Evolutionary conservation across 2,888 invertebrate genomes (phyloP).

Genomic region (Ormyrus pomaceus): DNA sequence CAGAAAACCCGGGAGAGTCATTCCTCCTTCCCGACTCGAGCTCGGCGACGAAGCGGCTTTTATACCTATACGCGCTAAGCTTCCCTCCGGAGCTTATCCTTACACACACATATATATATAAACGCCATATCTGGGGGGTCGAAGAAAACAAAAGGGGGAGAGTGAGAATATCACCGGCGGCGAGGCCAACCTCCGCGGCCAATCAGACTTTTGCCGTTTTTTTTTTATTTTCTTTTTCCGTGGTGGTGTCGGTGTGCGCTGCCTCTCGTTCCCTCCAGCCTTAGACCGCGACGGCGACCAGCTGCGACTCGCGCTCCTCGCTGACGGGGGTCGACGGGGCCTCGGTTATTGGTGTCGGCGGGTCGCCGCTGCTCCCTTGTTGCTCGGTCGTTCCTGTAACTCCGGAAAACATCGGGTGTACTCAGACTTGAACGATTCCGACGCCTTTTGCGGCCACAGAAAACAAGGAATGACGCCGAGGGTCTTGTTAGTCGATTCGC

Average conservation of each 20-base stretch:
- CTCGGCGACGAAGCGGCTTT: too few species aligned
- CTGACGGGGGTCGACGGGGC: conserved; percentile 72
- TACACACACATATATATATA: too few species aligned
- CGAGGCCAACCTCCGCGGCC: conserved; percentile 1
- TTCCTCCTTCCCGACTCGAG: too few species aligned
- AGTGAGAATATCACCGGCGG: conserved; percentile 3
- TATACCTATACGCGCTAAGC: too few species aligned
- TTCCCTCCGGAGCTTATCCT: too few species aligned
- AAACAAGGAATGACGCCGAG: too few species aligned
- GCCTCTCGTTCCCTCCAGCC: background rate
- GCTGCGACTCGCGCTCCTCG: conserved; percentile 67
- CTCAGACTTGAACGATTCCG: too few species aligned
- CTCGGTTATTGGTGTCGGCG: conserved; percentile 73
- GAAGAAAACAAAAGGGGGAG: background rate
- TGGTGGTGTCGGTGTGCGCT: background rate
- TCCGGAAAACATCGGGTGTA: background rate
- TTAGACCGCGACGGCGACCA: conserved; percentile 66
- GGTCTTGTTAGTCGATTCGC: too few species aligned
- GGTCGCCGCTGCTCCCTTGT: conserved; percentile 71
- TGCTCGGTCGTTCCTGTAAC: conserved; percentile 68
- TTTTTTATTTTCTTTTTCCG: background rate
- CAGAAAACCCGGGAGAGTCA: too few species aligned
- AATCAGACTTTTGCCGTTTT: conserved; percentile 19
- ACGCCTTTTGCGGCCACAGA: too few species aligned
- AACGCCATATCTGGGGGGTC: too few species aligned